phyloP scores from a whole-genome alignment of 2,797 vertebrate genomes.

The Sorex maritimensis region DNA sequence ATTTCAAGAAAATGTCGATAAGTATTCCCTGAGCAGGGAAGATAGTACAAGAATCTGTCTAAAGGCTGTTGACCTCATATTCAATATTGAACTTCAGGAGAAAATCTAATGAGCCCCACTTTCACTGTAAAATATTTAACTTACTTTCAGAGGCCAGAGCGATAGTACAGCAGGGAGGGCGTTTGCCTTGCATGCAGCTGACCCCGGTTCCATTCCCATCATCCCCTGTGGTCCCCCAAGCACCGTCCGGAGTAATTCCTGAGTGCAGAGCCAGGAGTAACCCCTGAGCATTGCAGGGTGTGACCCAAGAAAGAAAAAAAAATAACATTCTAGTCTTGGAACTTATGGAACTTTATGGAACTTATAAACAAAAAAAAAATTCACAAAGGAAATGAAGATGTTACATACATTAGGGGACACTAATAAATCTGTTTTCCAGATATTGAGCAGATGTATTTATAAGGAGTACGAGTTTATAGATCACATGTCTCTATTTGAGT shows the following conservation, averaged over 20 bases:
- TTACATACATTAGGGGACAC: not conserved
- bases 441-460: not conserved
- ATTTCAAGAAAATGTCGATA: not conserved
- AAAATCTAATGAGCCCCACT: not conserved
- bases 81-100: not conserved
- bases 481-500: slow-evolving; percentile 28
- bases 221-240: too few species aligned
- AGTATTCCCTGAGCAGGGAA: not conserved
- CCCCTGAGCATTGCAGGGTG: too few species aligned
- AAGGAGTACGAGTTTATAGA: not conserved
- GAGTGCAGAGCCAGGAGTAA: too few species aligned
- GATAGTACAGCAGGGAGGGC: too few species aligned
- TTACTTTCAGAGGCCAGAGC: not conserved
- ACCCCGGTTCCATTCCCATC: too few species aligned
- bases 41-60: not conserved
- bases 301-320: too few species aligned
- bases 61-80: not conserved
- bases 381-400: not conserved
- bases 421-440: not conserved
- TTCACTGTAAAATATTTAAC: not conserved
- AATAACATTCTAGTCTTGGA: not conserved
- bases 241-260: too few species aligned
- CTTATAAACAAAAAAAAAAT: not conserved
- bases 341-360: too few species aligned
- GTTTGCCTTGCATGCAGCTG: too few species aligned